Percentiles rank a stretch among this genome's conserved stretches.
Conservation (phyloP, 2,113 vertebrate species). For the Tetrax tetrax region DNA sequence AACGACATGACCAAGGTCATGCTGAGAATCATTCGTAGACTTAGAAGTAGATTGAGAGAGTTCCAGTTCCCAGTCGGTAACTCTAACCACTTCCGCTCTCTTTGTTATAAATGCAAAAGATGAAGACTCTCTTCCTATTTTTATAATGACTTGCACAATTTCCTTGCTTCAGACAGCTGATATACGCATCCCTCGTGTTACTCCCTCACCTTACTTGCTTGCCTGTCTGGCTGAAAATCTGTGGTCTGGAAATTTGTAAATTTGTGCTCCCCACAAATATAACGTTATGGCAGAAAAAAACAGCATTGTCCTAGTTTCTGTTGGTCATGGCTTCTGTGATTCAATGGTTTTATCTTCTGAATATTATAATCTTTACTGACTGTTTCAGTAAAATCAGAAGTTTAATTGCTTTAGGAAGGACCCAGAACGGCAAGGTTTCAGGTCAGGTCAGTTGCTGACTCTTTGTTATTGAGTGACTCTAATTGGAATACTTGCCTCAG, state of each 20-base stretch:
- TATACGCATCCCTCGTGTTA: rapidly evolving
- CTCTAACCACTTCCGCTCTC: background rate
- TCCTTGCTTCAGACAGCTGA: background rate
- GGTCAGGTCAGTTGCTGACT: background rate
- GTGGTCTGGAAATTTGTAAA: background rate
- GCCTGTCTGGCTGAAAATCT: background rate
- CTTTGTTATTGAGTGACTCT: background rate
- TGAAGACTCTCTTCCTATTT: background rate
- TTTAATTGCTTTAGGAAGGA: background rate
- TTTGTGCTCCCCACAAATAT: background rate
- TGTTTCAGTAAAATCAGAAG: background rate
- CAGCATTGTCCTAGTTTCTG: background rate
- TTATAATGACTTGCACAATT: background rate
- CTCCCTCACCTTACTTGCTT: background rate
- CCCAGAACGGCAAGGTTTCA: background rate
- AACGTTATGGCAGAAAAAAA: background rate
- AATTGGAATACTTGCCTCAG: background rate
- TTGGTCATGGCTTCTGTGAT: background rate
- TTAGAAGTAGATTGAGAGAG: background rate
- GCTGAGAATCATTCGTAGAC: background rate
- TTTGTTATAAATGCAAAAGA: background rate
- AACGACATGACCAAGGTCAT: background rate
- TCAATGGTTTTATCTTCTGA: background rate
- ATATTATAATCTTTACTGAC: background rate
- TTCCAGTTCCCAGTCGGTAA: background rate